Percentiles rank a stretch among this genome's conserved stretches.
Conservation (phyloP, 2,113 vertebrate species). For the Nibea albiflora region DNA sequence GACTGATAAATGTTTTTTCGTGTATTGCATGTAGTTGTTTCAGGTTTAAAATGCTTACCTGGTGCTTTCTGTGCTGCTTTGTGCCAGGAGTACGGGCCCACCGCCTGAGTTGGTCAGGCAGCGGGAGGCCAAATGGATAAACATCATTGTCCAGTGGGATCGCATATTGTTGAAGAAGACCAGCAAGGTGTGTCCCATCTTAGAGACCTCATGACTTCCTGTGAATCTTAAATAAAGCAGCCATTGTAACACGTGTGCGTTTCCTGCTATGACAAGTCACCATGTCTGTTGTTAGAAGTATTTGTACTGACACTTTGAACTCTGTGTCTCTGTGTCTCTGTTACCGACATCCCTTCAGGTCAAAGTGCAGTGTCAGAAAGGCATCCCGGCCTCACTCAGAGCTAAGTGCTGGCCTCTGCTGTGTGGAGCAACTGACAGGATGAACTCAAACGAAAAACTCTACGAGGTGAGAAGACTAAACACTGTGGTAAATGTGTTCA, state of each 20-base stretch:
- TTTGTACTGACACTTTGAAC: not conserved
- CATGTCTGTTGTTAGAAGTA: not conserved
- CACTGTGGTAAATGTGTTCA: not conserved
- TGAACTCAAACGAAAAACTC: conserved; percentile 72
- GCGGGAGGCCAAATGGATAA: conserved; percentile 91
- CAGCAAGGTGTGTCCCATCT: conserved; percentile 83
- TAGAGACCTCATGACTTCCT: not conserved
- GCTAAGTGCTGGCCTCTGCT: conserved; percentile 90
- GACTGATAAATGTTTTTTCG: no score
- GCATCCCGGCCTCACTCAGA: conserved; percentile 89
- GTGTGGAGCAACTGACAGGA: conserved; percentile 84
- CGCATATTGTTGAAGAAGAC: conserved; percentile 84
- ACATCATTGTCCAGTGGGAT: conserved; percentile 89
- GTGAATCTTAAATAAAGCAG: not conserved
- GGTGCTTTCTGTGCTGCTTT: conserved; percentile 50
- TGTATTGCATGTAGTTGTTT: not conserved
- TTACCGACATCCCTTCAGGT: conserved; percentile 75
- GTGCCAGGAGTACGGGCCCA: conserved; percentile 77
- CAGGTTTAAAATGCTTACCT: conserved; percentile 10
- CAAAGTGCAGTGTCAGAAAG: conserved; percentile 89
- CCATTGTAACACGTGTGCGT: not conserved
- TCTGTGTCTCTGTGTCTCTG: conserved; percentile 14
- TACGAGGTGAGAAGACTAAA: conserved; percentile 81
- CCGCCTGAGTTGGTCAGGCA: conserved; percentile 87
- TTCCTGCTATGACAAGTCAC: not conserved